Evolutionary conservation across 2,888 invertebrate species (phyloP).

Genomic region (Alentia gelatinosa): DNA sequence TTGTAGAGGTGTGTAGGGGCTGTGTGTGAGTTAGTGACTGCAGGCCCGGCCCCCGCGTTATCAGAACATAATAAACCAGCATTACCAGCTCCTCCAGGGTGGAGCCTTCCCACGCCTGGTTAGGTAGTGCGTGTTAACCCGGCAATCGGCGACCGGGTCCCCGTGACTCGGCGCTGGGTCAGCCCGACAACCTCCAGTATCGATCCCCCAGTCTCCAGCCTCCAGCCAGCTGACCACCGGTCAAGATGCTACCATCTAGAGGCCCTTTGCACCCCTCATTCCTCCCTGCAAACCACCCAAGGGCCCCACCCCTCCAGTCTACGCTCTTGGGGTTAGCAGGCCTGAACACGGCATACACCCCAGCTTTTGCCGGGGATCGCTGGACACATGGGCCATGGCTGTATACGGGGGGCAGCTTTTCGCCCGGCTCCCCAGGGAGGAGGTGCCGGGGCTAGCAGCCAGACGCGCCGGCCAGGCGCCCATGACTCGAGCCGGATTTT

Average conservation of each 20-base stretch:
- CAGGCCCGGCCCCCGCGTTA: neutral
- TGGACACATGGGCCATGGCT: neutral
- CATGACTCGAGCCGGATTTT: neutral
- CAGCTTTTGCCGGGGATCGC: neutral
- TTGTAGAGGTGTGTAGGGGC: neutral
- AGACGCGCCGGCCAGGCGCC: neutral
- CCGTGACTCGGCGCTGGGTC: neutral
- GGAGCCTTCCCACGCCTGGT: neutral
- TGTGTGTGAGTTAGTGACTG: neutral
- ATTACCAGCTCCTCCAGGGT: slow-evolving; percentile 7
- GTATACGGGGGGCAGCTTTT: neutral
- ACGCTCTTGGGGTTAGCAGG: neutral
- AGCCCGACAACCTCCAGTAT: neutral
- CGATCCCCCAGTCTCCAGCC: neutral
- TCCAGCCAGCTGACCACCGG: slow-evolving; percentile 23
- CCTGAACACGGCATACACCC: neutral
- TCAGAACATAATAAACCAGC: slow-evolving; percentile 28
- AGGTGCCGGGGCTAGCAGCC: neutral
- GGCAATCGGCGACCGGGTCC: neutral
- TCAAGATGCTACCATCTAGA: neutral
- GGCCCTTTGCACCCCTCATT: neutral
- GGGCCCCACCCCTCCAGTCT: neutral
- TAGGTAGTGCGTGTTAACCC: slow-evolving; percentile 30
- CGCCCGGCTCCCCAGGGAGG: neutral
- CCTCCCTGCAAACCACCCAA: neutral